A percentile compares a stretch with the other conserved stretches of the same genome.
phyloP scores from a whole-genome alignment of 2,797 vertebrate species.

The Meriones psammophilus region DNA sequence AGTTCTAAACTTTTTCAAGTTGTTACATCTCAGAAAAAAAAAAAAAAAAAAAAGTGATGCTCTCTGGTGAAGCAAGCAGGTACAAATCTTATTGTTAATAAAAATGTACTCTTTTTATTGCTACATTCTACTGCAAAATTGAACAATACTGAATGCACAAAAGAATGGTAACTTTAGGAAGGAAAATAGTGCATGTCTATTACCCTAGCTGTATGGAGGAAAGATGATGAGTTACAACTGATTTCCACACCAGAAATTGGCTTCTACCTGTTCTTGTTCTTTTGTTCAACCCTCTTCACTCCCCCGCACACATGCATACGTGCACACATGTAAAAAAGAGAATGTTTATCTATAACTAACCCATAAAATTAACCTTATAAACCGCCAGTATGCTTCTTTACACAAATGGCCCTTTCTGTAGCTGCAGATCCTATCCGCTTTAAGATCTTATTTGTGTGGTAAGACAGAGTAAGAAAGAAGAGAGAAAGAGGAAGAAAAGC shows the following conservation, averaged over 20 bases:
- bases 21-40: background rate
- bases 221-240: background rate
- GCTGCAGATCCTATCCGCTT: conserved; percentile 40
- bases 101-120: conserved; percentile 51
- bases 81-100: conserved; percentile 4
- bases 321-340: background rate
- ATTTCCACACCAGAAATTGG: background rate
- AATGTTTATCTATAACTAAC: background rate
- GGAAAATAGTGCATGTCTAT: background rate
- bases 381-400: conserved; percentile 2
- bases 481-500: conserved; percentile 76
- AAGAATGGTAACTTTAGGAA: conserved; percentile 12
- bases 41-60: background rate
- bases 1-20: conserved; percentile 21
- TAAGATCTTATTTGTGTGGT: conserved; percentile 68
- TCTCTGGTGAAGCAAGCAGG: conserved; percentile 16
- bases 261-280: background rate
- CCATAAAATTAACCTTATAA: background rate
- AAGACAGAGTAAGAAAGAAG: conserved; percentile 62
- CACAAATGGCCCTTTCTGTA: conserved; percentile 50
- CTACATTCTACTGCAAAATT: conserved; percentile 27
- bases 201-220: too few relatives aligned
- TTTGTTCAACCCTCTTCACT: background rate
- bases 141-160: background rate
- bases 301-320: background rate